Conservation (phyloP, 2,797 vertebrate genomes). For the Amniataba percoides region DNA sequence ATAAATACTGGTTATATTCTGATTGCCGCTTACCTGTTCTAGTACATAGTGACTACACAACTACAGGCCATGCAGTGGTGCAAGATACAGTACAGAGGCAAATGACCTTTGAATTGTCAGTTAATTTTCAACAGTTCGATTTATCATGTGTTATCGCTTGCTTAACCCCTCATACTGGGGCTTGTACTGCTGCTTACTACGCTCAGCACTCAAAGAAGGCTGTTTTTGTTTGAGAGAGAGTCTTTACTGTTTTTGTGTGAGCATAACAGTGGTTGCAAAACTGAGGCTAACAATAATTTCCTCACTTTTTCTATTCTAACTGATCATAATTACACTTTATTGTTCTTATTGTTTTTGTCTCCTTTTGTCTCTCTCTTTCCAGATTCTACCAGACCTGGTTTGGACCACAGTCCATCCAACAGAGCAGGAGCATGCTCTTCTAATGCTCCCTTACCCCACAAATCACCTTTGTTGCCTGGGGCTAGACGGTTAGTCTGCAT, state of each 20-base stretch:
- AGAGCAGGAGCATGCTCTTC: slow-evolving; percentile 28
- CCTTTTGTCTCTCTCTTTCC: not conserved
- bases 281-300: not conserved
- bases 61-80: not conserved
- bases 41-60: not conserved
- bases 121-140: not conserved
- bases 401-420: slow-evolving; percentile 48
- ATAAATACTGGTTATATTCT: not conserved
- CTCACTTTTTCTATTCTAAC: not conserved
- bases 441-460: slow-evolving; percentile 29
- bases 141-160: not conserved
- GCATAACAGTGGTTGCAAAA: not conserved
- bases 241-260: slow-evolving; percentile 3
- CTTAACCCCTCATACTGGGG: not conserved
- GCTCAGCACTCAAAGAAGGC: not conserved
- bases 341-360: not conserved
- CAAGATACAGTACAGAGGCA: not conserved
- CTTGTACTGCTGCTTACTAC: not conserved
- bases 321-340: not conserved
- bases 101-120: not conserved
- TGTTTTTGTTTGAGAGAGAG: not conserved
- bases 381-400: slow-evolving; percentile 28
- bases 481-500: slow-evolving; percentile 68
- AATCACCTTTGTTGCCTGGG: slow-evolving; percentile 51
- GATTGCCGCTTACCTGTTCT: not conserved